Base-by-base conservation (phyloP, 2,113 vertebrate species). In the Engraulis encrasicolus region DNA sequence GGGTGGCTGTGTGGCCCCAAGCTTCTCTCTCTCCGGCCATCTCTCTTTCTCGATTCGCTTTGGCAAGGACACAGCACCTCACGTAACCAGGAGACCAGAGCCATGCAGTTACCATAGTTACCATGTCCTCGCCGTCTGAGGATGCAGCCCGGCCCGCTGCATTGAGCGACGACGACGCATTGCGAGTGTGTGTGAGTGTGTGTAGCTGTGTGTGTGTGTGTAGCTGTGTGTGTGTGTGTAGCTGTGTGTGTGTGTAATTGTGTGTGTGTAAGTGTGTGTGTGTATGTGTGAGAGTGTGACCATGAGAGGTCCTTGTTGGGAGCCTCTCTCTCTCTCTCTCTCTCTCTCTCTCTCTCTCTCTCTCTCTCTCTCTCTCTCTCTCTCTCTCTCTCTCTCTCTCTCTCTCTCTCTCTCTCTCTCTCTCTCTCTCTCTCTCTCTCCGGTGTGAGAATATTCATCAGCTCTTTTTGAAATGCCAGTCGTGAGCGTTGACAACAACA, bases 401-500 rank as follows among this genome's bases (percentile, higher is more conserved):
- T n/a, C n/a, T n/a, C n/a, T n/a, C n/a, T n/a, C n/a, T n/a, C n/a
- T n/a, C n/a, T n/a, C n/a, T n/a, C n/a, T n/a, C n/a, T n/a, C n/a
- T n/a, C n/a, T n/a, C n/a, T n/a, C n/a, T n/a, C n/a, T n/a, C n/a
- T n/a, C n/a, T n/a, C n/a, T n/a, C n/a, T n/a, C n/a, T 90, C 45
- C 90, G 87, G 52, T 85, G 87, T 54, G 86, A 87, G 89, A 88
- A 71, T 86, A 82, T 87, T 89, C 78, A 82, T 31, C 58, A 66
- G 12, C 23, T 66, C 58, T 66, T 66, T 66, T 66, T 66, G 58
- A 66, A 66, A 31, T 66, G 58, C 58, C 23, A 66, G 58, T 66
- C 1, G 58, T 27, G 58, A 66, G 58, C 12, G 6, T 31, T n/a
- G n/a, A n/a, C n/a, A n/a, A n/a, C n/a, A n/a, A n/a, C n/a, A n/a